Conservation (phyloP, 1,140 invertebrate species). For the Diorhabda elongata region DNA sequence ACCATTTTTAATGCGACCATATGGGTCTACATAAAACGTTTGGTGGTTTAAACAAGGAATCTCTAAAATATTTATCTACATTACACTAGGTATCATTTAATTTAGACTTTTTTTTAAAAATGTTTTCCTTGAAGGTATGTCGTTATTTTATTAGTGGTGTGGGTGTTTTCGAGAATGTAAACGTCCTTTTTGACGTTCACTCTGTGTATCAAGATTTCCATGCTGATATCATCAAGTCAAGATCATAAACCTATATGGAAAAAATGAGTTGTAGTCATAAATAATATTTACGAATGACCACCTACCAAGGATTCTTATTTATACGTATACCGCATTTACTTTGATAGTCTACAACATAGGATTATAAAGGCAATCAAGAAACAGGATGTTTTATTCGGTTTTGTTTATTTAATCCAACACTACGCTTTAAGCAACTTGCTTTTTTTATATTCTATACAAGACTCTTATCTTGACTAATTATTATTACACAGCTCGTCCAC, state of each 20-base stretch:
- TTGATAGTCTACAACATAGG: conserved; percentile 14
- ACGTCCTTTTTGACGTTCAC: no score
- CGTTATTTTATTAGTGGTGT: no score
- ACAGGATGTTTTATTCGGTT: conserved; percentile 15
- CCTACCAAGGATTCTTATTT: conserved; percentile 13
- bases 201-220: no score
- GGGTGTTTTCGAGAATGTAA: no score
- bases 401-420: conserved; percentile 17
- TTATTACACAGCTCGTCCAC: background rate
- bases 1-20: no score
- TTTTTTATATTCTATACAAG: conserved; percentile 16
- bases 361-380: conserved; percentile 18
- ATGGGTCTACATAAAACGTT: no score
- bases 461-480: background rate
- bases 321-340: conserved; percentile 4
- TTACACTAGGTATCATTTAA: no score
- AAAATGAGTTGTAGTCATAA: conserved; percentile 5
- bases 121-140: no score
- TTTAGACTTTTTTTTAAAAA: no score
- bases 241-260: conserved; percentile 6
- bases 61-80: no score
- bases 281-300: conserved; percentile 9
- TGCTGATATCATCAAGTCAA: background rate
- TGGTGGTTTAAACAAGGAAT: no score
- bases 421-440: conserved; percentile 6